Conservation (phyloP, 1,140 invertebrate genomes). For the Drosophila lacertosa region DNA sequence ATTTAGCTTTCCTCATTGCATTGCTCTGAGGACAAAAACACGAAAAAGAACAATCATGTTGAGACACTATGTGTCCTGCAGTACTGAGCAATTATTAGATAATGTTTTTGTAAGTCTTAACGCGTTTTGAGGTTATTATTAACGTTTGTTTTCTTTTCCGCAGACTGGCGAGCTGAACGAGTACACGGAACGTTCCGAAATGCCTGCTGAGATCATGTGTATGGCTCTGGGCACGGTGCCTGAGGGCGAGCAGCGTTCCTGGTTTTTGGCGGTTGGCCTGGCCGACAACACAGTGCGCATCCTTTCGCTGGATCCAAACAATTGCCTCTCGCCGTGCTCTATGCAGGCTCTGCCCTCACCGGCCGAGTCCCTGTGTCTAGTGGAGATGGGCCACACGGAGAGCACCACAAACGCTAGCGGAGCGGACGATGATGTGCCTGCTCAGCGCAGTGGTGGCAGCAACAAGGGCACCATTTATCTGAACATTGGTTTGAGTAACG, state of each 20-base stretch:
- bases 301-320: conserved; percentile 97
- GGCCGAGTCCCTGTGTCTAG: conserved; percentile 98
- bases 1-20: background rate
- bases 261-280: conserved; percentile 98
- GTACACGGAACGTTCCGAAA: conserved; percentile 98
- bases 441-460: conserved; percentile 65
- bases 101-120: background rate
- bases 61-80: conserved; percentile 84
- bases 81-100: conserved; percentile 68
- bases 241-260: conserved; percentile 96
- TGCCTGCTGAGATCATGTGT: conserved; percentile 98
- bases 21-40: conserved; percentile 83
- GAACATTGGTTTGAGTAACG: conserved; percentile 99
- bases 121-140: background rate
- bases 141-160: conserved; percentile 55
- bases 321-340: conserved; percentile 96
- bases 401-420: conserved; percentile 83
- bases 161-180: conserved; percentile 99
- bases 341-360: conserved; percentile 99
- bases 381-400: conserved; percentile 91
- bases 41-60: conserved; percentile 83
- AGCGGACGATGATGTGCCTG: conserved; percentile 80
- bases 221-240: conserved; percentile 99
- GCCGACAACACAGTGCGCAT: conserved; percentile 98
- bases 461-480: conserved; percentile 93